Evolutionary conservation across 2,797 vertebrate species (phyloP).

Genomic region (Parauchenoglanis punctatus): DNA sequence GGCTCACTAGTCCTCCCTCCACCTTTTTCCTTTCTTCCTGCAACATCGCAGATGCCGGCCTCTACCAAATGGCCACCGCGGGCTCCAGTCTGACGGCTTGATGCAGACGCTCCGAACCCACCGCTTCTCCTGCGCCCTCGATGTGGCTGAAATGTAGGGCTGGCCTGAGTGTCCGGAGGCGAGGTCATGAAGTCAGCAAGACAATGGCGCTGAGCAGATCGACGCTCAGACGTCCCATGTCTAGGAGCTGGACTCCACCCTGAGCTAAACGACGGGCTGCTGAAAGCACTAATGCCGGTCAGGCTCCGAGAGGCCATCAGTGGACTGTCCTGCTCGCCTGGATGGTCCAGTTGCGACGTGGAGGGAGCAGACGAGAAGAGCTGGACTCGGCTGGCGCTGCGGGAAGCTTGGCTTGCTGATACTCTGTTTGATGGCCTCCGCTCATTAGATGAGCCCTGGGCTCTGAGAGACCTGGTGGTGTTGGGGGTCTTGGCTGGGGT

Average conservation of each 20-base stretch:
- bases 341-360: slow-evolving; percentile 59
- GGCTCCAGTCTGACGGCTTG: slow-evolving; percentile 66
- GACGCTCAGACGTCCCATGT: slow-evolving; percentile 74
- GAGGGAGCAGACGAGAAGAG: slow-evolving; percentile 80
- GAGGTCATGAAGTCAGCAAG: slow-evolving; percentile 83
- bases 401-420: slow-evolving; percentile 56
- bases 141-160: slow-evolving; percentile 69
- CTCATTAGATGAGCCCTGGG: slow-evolving; percentile 62
- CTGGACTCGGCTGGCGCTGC: slow-evolving; percentile 80
- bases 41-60: slow-evolving; percentile 66
- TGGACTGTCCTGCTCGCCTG: slow-evolving; percentile 59
- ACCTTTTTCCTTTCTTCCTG: slow-evolving; percentile 67
- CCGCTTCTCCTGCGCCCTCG: slow-evolving; percentile 70
- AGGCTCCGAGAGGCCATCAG: slow-evolving; percentile 61
- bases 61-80: slow-evolving; percentile 68
- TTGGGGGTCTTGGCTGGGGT: slow-evolving; percentile 92
- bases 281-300: slow-evolving; percentile 69
- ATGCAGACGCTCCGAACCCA: slow-evolving; percentile 60
- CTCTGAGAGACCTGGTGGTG: slow-evolving; percentile 69
- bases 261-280: slow-evolving; percentile 76
- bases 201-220: slow-evolving; percentile 76
- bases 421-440: slow-evolving; percentile 60
- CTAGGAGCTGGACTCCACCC: slow-evolving; percentile 73
- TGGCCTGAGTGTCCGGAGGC: slow-evolving; percentile 72
- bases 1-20: slow-evolving; percentile 68